These are phyloP conservation scores for Nerophis ophidion DNA, from an alignment of 2,113 vertebrate genomes.

Conservation along the genomic window DNA sequence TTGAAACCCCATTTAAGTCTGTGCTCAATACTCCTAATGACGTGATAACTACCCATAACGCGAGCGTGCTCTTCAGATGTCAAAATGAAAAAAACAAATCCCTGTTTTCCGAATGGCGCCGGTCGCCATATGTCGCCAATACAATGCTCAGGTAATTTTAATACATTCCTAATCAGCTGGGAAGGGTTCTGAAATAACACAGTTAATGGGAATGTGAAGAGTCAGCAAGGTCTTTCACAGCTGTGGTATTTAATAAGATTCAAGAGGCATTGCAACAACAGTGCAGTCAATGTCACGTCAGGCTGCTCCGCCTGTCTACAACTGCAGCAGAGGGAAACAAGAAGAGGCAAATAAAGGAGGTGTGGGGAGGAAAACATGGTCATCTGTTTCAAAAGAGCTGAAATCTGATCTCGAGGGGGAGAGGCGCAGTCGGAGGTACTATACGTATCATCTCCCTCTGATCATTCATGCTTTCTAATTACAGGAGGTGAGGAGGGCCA, in stretches of 20 bases:
- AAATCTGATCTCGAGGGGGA: slow-evolving; percentile 73
- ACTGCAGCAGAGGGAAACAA: slow-evolving; percentile 52
- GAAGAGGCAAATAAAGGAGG: slow-evolving; percentile 64
- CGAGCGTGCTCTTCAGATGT: slow-evolving; percentile 21
- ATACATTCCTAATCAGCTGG: slow-evolving; percentile 79
- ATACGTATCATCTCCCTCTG: slow-evolving; percentile 85
- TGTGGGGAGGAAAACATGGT: slow-evolving; percentile 70
- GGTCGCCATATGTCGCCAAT: slow-evolving; percentile 66
- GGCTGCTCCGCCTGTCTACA: slow-evolving; percentile 74
- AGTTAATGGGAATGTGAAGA: slow-evolving; percentile 74
- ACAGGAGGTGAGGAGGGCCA: slow-evolving; percentile 99
- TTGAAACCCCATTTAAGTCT: slow-evolving; percentile 14
- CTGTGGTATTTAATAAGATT: slow-evolving; percentile 79
- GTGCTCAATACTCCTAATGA: slow-evolving; percentile 13
- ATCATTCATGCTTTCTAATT: slow-evolving; percentile 99
- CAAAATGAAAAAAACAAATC: slow-evolving; percentile 25
- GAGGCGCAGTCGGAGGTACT: slow-evolving; percentile 52
- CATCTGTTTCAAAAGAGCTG: slow-evolving; percentile 76
- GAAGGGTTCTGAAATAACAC: slow-evolving; percentile 69
- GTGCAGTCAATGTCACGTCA: slow-evolving; percentile 76
- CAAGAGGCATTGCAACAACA: slow-evolving; percentile 78
- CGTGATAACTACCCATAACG: slow-evolving; percentile 20
- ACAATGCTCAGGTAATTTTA: slow-evolving; percentile 73
- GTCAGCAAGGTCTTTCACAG: slow-evolving; percentile 79
- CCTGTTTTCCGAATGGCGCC: slow-evolving; percentile 36